Base-by-base conservation (phyloP, 2,797 vertebrate genomes). In the Falco columbarius region DNA sequence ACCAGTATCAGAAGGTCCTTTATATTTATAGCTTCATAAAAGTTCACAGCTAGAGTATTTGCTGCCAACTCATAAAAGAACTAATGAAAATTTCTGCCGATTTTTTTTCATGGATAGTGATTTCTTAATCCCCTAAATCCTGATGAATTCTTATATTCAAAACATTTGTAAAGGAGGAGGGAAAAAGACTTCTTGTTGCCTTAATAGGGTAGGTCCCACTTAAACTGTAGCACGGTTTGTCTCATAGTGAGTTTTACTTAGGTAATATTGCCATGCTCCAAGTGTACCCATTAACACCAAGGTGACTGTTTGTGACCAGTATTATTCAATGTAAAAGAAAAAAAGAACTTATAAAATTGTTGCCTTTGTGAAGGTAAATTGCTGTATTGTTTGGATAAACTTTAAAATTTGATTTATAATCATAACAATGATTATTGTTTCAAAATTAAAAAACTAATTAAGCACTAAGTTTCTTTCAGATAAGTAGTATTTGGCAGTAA, bases 21-120 rank as follows among this genome's bases (percentile, higher is more conserved):
- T 98, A 98, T 98, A 97, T 98, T 98, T 98, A 98, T 97, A 97
- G 97, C 98, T 98, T 97, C 97, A 98, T 98, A 98, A 98, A 98
- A 97, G 97, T 98, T 98, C 98, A 97, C 97, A 98, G 97, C 96
- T 97, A 96, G 97, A 97, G 75, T 95, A 81, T 96, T 97, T 95
- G 95, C 95, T 98, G 98, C 97, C 97, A 98, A 97, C 96, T 98
- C 98, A 98, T 98, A 98, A 98, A 98, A 98, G 95, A 96, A 95
- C 97, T 97, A 98, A 97, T 98, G 96, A 98, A 98, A 98, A 97
- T 88, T 98, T 97, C 96, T 98, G 92, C 95, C 93, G 94, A 72
- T 91, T 92, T 95, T 91, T 95, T 86, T 82, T 17, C 8, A 47
- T 86, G 86, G 96, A 97, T 96, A 96, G 96, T 96, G 96, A 95